Evolutionary conservation across 53 echinoderm and acorn worm genomes (phyloP), one percentile per base, ranked within the genome.

Genomic region (Holothuria leucospilota): DNA sequence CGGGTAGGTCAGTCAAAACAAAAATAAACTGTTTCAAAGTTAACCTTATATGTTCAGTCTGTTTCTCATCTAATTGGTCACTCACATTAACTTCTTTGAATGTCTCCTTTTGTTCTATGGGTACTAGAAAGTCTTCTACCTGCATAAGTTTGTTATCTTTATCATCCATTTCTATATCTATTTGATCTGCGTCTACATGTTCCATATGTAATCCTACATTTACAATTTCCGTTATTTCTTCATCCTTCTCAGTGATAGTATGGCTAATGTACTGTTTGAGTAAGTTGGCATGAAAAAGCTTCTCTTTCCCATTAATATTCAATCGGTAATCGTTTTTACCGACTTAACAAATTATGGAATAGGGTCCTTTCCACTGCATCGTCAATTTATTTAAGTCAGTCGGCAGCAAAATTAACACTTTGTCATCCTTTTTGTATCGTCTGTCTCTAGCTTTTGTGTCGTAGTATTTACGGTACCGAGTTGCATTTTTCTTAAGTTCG

Each of bases 221-320:
- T n/a, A 10, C 13, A 6, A 49, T 25, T 20, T 63, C 78, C 20
- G 38, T 62, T 72, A 5, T 64, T 6, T 25, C 86, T 86, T 29
- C 25, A 14, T 69, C 86, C 86, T n/a, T n/a, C n/a, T n/a, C n/a
- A n/a, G n/a, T n/a, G n/a, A n/a, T n/a, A n/a, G n/a, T n/a, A n/a
- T n/a, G 28, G 86, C n/a, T n/a, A n/a, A n/a, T n/a, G n/a, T n/a
- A n/a, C n/a, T n/a, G n/a, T n/a, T n/a, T n/a, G n/a, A n/a, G 18
- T 20, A 90, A 66, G 29, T 90, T 86, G 51, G 81, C 86, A 60
- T 90, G 90, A 25, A 64, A 90, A 15, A n/a, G n/a, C n/a, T n/a
- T n/a, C n/a, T n/a, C n/a, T n/a, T n/a, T n/a, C n/a, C n/a, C n/a
- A n/a, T n/a, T 30, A 51, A 15, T 53, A 12, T 60, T 15, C 20